These are phyloP conservation scores for Parnassius mnemosyne DNA, from an alignment of 2,888 invertebrate genomes.

Conservation along the genomic window DNA sequence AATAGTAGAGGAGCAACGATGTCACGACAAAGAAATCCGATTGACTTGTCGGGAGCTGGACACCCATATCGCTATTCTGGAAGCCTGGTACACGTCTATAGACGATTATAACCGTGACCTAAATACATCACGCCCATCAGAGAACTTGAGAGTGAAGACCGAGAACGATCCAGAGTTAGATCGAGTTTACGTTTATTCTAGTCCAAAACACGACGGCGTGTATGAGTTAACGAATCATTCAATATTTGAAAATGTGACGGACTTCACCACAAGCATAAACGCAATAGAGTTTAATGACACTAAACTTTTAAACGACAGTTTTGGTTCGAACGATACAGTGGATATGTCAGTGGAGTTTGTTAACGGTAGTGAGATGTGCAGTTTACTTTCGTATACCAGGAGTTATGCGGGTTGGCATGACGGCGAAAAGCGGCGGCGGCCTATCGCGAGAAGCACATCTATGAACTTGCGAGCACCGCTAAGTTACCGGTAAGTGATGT, in stretches of 20 bases:
- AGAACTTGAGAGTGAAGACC: conserved; percentile 50
- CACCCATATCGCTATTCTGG: conserved; percentile 82
- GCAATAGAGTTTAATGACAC: conserved; percentile 34
- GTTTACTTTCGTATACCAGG: conserved; percentile 52
- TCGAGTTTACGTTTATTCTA: conserved; percentile 67
- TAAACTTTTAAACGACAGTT: conserved; percentile 48
- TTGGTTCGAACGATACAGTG: conserved; percentile 46
- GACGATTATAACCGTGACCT: conserved; percentile 55
- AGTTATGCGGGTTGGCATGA: conserved; percentile 74
- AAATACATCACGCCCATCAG: conserved; percentile 43
- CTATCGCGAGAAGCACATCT: conserved; percentile 50
- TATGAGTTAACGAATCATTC: conserved; percentile 60
- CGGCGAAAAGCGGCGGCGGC: conserved; percentile 55
- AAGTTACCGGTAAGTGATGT: conserved; percentile 73
- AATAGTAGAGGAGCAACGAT: conserved; percentile 83
- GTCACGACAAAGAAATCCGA: conserved; percentile 81
- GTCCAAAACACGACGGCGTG: conserved; percentile 71
- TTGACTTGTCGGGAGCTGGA: conserved; percentile 83
- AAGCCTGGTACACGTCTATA: conserved; percentile 79
- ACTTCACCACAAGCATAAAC: conserved; percentile 37
- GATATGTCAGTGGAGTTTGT: conserved; percentile 54
- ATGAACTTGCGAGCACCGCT: conserved; percentile 73
- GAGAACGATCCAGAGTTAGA: conserved; percentile 70
- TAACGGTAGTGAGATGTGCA: conserved; percentile 60
- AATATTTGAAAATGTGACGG: conserved; percentile 47